Evolutionary conservation across 2,113 vertebrate genomes (phyloP).

Genomic region (Bucco capensis): DNA sequence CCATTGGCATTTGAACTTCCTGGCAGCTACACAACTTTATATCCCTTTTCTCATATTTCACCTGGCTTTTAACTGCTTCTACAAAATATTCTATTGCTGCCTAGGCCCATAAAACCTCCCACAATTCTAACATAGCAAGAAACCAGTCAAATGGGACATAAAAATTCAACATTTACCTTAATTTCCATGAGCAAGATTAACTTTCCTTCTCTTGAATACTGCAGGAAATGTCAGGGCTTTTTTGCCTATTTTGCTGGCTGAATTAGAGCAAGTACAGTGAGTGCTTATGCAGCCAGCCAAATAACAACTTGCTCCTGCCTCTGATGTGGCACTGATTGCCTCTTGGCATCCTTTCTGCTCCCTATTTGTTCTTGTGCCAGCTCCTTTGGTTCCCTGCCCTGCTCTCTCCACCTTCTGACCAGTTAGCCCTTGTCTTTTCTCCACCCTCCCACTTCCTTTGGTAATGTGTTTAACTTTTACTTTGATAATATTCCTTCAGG

Average conservation of each 20-base stretch:
- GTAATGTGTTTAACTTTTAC: conserved; percentile 32
- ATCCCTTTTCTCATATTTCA: neutral
- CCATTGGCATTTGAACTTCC: neutral
- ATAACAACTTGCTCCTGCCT: neutral
- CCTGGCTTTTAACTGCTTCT: neutral
- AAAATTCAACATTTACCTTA: neutral
- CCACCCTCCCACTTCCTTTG: neutral
- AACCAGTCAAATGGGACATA: neutral
- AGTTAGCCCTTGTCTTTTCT: neutral
- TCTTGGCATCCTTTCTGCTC: neutral
- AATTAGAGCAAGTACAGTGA: neutral
- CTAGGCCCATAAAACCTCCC: neutral
- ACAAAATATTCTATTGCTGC: neutral
- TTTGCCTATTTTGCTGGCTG: neutral
- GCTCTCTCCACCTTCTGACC: neutral
- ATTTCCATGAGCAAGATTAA: neutral
- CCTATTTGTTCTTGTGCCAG: rapidly evolving
- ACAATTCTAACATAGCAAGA: neutral
- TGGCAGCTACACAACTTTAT: neutral
- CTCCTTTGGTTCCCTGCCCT: neutral
- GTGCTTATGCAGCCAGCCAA: neutral
- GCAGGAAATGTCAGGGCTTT: neutral
- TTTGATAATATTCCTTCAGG: neutral
- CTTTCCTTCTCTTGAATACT: neutral
- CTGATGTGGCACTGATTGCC: neutral